These are phyloP conservation scores for Oryzias curvinotus DNA, from an alignment of 2,113 vertebrate genomes.

Conservation along the genomic window DNA sequence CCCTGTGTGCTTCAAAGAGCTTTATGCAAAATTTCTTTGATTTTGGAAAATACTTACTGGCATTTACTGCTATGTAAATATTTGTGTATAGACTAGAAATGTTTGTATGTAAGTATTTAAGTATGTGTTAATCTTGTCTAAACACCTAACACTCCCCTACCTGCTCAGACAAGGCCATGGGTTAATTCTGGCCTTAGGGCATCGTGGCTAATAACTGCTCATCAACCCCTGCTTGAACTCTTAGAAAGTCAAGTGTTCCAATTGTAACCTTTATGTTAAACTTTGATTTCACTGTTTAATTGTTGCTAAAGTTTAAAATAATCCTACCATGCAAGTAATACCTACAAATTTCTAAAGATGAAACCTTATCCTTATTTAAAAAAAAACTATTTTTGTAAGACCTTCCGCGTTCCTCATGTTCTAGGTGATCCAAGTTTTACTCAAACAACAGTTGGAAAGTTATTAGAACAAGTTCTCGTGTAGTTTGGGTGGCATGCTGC, in stretches of 20 bases:
- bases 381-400: neutral
- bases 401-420: constrained; percentile 26
- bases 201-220: constrained; percentile 71
- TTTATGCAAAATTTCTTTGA: constrained; percentile 13
- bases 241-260: constrained; percentile 42
- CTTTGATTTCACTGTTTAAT: neutral
- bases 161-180: constrained; percentile 78
- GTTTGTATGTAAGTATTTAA: constrained; percentile 50
- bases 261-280: constrained; percentile 41
- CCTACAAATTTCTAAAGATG: constrained; percentile 1
- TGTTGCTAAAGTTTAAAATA: neutral
- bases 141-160: constrained; percentile 74
- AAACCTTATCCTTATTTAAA: neutral
- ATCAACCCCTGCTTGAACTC: constrained; percentile 77
- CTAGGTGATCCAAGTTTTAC: constrained; percentile 18
- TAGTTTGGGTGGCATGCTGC: constrained; percentile 36
- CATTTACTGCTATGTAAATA: constrained; percentile 11
- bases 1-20: constrained; percentile 28
- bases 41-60: constrained; percentile 34
- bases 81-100: constrained; percentile 39
- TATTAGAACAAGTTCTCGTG: constrained; percentile 30
- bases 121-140: constrained; percentile 71
- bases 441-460: constrained; percentile 58
- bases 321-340: neutral
- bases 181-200: constrained; percentile 78